phyloP scores from a whole-genome alignment of 2,888 invertebrate genomes.

The Rotaria magnacalcarata region DNA sequence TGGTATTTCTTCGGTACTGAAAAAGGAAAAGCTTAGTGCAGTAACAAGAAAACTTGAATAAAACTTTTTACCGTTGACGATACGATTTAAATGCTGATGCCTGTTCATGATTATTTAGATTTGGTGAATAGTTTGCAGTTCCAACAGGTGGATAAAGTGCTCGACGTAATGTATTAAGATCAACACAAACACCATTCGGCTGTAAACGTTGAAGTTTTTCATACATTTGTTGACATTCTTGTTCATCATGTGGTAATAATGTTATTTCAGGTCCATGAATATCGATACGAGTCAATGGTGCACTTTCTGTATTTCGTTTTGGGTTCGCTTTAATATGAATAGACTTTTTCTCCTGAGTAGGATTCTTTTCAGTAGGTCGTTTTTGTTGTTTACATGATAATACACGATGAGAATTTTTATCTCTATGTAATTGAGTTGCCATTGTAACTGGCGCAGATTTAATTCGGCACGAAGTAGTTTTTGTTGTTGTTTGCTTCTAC shows the following conservation, averaged over 20 bases:
- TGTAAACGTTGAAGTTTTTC: conserved; percentile 27
- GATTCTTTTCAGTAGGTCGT: not conserved
- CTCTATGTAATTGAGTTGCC: not conserved
- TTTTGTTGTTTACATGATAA: conserved; percentile 12
- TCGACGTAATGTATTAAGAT: not conserved
- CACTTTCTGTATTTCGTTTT: not conserved
- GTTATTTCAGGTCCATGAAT: not conserved
- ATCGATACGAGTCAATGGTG: not conserved
- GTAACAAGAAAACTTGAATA: not conserved
- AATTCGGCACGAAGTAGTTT: not conserved
- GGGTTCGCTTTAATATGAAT: not conserved
- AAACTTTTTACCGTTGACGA: not conserved
- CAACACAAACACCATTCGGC: conserved; percentile 12
- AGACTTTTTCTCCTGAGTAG: not conserved
- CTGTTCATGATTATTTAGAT: conserved; percentile 24
- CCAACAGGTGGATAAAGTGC: conserved; percentile 2
- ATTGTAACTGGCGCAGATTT: not conserved
- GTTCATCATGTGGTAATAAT: not conserved
- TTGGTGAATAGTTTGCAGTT: not conserved
- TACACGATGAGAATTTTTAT: not conserved
- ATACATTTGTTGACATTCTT: not conserved
- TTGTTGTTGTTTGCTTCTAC: not conserved
- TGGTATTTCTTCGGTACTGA: not conserved
- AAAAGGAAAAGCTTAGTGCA: not conserved
- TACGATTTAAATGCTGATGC: not conserved